Evolutionary conservation across 2,888 invertebrate species (phyloP).

Genomic region (Drosophila barbarae): DNA sequence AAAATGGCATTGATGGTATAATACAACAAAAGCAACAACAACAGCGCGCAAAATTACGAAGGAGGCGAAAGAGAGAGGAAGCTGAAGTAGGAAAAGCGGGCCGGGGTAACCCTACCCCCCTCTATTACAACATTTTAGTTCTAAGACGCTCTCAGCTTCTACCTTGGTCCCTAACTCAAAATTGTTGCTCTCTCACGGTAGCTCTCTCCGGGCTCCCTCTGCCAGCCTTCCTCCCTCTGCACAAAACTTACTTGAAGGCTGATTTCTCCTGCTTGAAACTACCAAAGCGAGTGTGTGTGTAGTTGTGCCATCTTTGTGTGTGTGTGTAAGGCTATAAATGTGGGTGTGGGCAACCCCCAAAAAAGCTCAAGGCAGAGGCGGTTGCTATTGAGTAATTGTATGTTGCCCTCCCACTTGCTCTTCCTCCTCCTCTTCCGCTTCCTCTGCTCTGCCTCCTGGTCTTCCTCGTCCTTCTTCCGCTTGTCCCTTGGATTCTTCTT

Average conservation of each 20-base stretch:
- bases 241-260: constrained; percentile 58
- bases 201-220: constrained; percentile 33
- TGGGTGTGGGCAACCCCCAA: constrained; percentile 66
- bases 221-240: constrained; percentile 33
- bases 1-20: constrained; percentile 77
- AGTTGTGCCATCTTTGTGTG: constrained; percentile 20
- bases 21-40: constrained; percentile 50
- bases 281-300: constrained; percentile 47
- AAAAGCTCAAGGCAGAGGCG: constrained; percentile 58
- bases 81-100: constrained; percentile 12
- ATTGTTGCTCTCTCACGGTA: constrained; percentile 51
- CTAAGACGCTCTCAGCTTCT: constrained; percentile 45
- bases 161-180: constrained; percentile 51
- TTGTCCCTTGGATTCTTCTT: constrained; percentile 22
- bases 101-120: constrained; percentile 42
- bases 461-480: constrained; percentile 15
- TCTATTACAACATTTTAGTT: constrained; percentile 73
- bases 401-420: constrained; percentile 33
- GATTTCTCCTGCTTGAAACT: constrained; percentile 53
- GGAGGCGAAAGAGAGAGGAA: constrained; percentile 22
- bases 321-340: constrained; percentile 11
- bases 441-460: constrained; percentile 4
- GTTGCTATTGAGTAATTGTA: constrained; percentile 73
- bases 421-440: not conserved
- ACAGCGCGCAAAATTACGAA: constrained; percentile 25